Evolutionary conservation across 2,113 vertebrate species (phyloP).

Genomic region (Clarias gariepinus): DNA sequence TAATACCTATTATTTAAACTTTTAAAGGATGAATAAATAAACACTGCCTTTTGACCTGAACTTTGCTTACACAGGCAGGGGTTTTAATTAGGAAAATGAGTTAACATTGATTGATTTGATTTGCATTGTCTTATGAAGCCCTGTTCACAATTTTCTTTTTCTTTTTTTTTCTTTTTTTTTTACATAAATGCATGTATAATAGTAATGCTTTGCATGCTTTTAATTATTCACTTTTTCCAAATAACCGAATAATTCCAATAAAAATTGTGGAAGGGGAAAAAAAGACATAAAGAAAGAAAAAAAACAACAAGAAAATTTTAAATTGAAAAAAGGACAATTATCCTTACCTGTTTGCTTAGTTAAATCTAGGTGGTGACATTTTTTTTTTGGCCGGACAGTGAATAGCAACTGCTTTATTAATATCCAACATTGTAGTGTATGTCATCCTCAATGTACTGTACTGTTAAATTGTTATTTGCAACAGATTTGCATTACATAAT

Average conservation of each 20-base stretch:
- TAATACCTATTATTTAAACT: no score
- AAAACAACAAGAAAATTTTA: no score
- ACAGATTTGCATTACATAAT: neutral
- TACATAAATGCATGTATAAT: neutral
- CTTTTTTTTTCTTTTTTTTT: no score
- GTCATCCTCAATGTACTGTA: neutral
- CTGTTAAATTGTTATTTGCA: neutral
- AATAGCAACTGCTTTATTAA: neutral
- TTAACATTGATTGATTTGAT: neutral
- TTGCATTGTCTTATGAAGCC: neutral
- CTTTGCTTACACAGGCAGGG: constrained; percentile 43
- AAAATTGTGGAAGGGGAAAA: neutral
- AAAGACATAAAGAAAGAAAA: neutral
- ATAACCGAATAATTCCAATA: no score
- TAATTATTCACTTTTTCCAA: no score
- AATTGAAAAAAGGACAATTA: no score
- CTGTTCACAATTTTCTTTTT: neutral
- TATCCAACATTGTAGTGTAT: neutral
- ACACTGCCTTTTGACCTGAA: constrained; percentile 53
- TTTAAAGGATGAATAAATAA: no score
- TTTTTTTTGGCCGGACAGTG: no score
- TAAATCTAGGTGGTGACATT: no score
- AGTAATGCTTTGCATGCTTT: neutral
- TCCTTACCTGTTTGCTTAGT: no score
- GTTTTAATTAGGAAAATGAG: neutral